These are phyloP conservation scores for Apis mellifera DNA, from an alignment of 1,140 invertebrate genomes.

Conservation along the genomic window Amel_HAv3.1 CM009943.2:6354001-6354500, in stretches of 20 bases:
- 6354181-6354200: not conserved
- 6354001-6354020: not conserved
- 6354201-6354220: slow-evolving; percentile 6
- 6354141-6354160: too few species aligned
- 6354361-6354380: slow-evolving; percentile 15
- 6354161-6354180: not conserved
- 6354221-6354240: slow-evolving; percentile 25
- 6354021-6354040: too few species aligned
- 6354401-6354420: slow-evolving; percentile 43
- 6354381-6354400: too few species aligned
- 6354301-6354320: slow-evolving; percentile 45
- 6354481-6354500: not conserved
- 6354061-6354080: not conserved
- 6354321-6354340: slow-evolving; percentile 70
- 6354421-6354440: slow-evolving; percentile 41
- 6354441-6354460: slow-evolving; percentile 24
- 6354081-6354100: not conserved
- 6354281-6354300: slow-evolving; percentile 43
- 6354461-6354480: not conserved
- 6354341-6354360: slow-evolving; percentile 69
- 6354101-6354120: not conserved
- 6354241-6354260: slow-evolving; percentile 68
- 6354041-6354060: not conserved
- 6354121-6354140: not conserved
- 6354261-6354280: slow-evolving; percentile 67